Conservation (phyloP, 2,797 vertebrate species). For the Monodelphis domestica region DNA sequence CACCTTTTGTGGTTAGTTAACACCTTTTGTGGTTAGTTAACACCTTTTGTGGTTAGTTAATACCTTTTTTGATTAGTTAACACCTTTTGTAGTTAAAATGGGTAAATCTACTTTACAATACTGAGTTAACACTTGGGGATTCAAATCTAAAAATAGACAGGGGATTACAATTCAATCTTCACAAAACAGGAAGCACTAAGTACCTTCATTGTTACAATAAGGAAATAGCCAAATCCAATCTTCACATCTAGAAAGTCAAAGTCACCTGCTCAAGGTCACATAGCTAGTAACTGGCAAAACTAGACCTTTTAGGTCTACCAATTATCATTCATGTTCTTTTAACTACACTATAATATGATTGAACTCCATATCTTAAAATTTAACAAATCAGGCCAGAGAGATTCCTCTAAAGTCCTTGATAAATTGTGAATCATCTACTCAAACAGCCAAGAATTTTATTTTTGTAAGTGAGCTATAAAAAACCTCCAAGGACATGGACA, state of each 20-base stretch:
- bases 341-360: not conserved
- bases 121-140: too few species aligned
- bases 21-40: too few species aligned
- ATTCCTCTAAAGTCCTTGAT: constrained; percentile 42
- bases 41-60: too few species aligned
- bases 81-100: too few species aligned
- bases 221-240: too few species aligned
- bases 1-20: too few species aligned
- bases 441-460: constrained; percentile 21
- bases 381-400: constrained; percentile 1
- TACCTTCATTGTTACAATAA: too few species aligned
- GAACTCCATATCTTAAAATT: not conserved
- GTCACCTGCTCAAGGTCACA: not conserved
- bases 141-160: too few species aligned
- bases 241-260: not conserved
- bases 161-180: too few species aligned
- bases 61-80: too few species aligned
- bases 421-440: constrained; percentile 27
- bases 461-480: not conserved
- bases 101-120: too few species aligned
- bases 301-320: not conserved
- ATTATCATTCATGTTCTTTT: not conserved
- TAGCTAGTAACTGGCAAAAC: not conserved
- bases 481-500: constrained; percentile 31
- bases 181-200: too few species aligned